phyloP scores from a whole-genome alignment of 2,113 vertebrate species.

The Takifugu bimaculatus region DNA sequence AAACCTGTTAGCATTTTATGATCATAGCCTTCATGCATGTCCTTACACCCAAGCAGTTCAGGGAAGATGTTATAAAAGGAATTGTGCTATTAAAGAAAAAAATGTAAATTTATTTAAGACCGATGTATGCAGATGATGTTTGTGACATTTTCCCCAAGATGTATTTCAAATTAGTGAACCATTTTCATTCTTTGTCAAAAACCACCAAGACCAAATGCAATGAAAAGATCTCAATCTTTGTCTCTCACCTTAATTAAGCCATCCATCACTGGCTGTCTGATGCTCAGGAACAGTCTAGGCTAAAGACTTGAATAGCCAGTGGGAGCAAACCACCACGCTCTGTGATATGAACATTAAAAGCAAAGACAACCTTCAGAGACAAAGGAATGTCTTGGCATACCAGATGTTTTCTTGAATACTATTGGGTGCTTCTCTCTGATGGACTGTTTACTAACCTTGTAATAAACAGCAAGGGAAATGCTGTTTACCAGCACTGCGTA shows the following conservation, averaged over 20 bases:
- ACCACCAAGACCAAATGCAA: constrained; percentile 72
- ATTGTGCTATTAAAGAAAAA: not conserved
- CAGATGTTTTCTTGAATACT: constrained; percentile 15
- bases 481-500: not conserved
- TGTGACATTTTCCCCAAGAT: constrained; percentile 67
- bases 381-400: constrained; percentile 11
- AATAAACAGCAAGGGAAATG: too few relatives aligned
- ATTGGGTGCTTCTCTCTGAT: constrained; percentile 11
- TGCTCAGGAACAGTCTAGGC: constrained; percentile 46
- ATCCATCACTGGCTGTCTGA: constrained; percentile 74
- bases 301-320: constrained; percentile 43
- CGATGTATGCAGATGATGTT: constrained; percentile 55
- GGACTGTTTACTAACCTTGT: too few relatives aligned
- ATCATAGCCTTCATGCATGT: too few relatives aligned
- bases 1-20: too few relatives aligned
- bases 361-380: constrained; percentile 19
- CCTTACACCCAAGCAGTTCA: too few relatives aligned
- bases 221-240: constrained; percentile 75
- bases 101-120: constrained; percentile 18
- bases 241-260: constrained; percentile 76
- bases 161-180: constrained; percentile 65
- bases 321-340: constrained; percentile 37
- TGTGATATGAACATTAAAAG: constrained; percentile 49
- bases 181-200: constrained; percentile 61
- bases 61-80: too few relatives aligned